Evolutionary conservation across 2,113 vertebrate genomes (phyloP).

Genomic region (Eulacestoma nigropectus): DNA sequence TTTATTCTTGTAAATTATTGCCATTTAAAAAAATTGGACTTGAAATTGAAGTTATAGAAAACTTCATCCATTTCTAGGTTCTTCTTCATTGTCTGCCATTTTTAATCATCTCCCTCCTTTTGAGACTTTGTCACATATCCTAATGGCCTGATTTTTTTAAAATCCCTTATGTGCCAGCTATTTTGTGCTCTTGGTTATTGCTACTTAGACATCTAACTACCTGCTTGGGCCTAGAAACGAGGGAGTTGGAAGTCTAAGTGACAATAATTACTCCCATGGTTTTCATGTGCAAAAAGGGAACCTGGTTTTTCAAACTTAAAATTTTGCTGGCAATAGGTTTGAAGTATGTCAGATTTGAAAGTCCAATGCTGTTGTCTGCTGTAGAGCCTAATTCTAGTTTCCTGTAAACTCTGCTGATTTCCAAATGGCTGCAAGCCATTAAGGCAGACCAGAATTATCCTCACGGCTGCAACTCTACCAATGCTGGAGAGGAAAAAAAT

Average conservation of each 20-base stretch:
- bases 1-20: conserved; percentile 52
- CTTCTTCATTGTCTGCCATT: not conserved
- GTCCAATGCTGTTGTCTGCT: not conserved
- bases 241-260: not conserved
- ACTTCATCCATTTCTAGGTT: not conserved
- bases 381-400: not conserved
- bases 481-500: not conserved
- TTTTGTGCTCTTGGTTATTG: conserved; percentile 6
- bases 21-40: not conserved
- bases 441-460: not conserved
- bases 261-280: not conserved
- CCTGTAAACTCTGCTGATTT: not conserved
- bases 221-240: not conserved
- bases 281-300: not conserved
- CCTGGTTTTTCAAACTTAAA: not conserved
- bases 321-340: not conserved
- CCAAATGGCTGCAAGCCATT: not conserved
- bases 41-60: conserved; percentile 8
- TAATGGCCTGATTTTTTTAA: not conserved
- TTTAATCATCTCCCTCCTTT: not conserved
- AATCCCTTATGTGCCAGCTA: not conserved
- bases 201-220: not conserved
- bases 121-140: not conserved
- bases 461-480: not conserved
- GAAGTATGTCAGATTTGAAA: not conserved